phyloP scores from a whole-genome alignment of 2,888 invertebrate species.

The Trissoscelio sp. region DNA sequence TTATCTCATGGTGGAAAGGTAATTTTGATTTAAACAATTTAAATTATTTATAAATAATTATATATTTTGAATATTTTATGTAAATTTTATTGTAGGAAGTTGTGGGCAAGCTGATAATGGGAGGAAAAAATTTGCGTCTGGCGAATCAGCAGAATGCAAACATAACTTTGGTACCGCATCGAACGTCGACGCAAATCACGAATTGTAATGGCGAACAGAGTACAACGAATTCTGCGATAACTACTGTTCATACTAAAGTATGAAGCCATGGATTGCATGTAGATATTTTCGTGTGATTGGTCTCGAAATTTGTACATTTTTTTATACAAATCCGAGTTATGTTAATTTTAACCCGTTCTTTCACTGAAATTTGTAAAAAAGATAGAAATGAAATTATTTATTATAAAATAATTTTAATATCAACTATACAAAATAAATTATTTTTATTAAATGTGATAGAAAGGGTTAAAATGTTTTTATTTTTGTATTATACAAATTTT shows the following conservation, averaged over 20 bases:
- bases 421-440: no score
- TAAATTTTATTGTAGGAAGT: conserved; percentile 77
- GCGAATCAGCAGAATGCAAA: conserved; percentile 74
- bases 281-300: no score
- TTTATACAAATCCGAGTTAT: not conserved
- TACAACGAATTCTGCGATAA: conserved; percentile 71
- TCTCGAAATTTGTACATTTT: not conserved
- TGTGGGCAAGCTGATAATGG: conserved; percentile 80
- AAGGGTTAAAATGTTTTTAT: no score
- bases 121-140: conserved; percentile 78
- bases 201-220: conserved; percentile 77
- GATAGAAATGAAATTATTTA: no score
- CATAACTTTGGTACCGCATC: conserved; percentile 75
- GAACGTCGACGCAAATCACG: conserved; percentile 65
- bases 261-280: conserved; percentile 10
- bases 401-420: no score
- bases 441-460: no score
- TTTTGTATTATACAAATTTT: no score
- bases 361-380: no score
- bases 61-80: not conserved
- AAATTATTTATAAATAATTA: not conserved
- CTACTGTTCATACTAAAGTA: conserved; percentile 58
- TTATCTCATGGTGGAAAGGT: conserved; percentile 80
- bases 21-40: conserved; percentile 9
- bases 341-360: no score